Evolutionary conservation across 2,797 vertebrate species (phyloP), one percentile per base, ranked within the genome.

Genomic region (Ispidina picta): DNA sequence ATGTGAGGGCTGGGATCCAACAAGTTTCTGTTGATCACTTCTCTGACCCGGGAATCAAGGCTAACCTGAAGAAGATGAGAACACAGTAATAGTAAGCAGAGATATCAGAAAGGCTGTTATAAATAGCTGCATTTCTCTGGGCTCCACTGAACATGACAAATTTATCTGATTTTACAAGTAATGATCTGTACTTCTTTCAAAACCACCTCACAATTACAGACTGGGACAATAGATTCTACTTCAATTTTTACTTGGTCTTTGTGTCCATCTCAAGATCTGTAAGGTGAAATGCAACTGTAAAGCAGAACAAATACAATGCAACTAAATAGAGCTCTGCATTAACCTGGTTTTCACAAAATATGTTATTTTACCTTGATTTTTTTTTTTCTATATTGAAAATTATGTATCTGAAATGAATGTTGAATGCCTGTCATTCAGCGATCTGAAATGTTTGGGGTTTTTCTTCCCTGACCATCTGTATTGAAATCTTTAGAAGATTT

Each of bases 1-100:
- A 99, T 99, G 93, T 98, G 97, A 96, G 98, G 98, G 94, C 97
- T 98, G 88, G 99, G 99, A 94, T 99, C 98, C 48, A 98, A 87
- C 96, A 99, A 97, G 95, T 97, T 99, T 97, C 97, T 98, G 96
- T 99, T 99, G 96, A 99, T 99, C 95, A 98, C 98, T 97, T 99
- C 99, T 97, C 99, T 98, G 90, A 99, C 99, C 78, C 99, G 98
- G 56, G 99, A 99, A 97, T 99, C 99, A 94, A 99, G 98, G 96
- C 99, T 99, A 97, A 99, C 99, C 99, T 99, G 97, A 85, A 91
- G 94, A 73, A 91, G 90, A 97, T 39, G 83, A 94, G 68, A 96
- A 95, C 83, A 89, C 41, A 76, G 60, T 62, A 18, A 69, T 71
- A 60, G 92, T 83, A 91, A 92, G 56, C 35, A 86, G 12, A 33